Evolutionary conservation across 1,140 invertebrate species (phyloP), one percentile per base, ranked within the genome.

Genomic region (Lysiphlebus fabarum): DNA sequence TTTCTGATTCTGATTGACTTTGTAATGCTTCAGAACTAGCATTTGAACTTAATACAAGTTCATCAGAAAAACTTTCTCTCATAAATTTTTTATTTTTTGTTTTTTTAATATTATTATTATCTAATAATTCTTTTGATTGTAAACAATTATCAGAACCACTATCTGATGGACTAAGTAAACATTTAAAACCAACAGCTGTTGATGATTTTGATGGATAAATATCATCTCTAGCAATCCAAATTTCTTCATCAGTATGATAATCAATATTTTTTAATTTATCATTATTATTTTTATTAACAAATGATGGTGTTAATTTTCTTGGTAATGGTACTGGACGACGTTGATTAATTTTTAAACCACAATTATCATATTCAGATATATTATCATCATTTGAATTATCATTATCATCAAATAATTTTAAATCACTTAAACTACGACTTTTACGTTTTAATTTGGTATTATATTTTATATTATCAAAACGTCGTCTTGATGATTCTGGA

Each of bases 71-170:
- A 54, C 68, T 74, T 26, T 68, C 59, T 14, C 58, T 69, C 0
- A 50, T 58, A 8, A 36, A 55, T 4, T 10, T n/a, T 40, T 45
- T n/a, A 37, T 53, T 56, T n/a, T 49, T 11, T 2, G 37, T 48
- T n/a, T 53, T 64, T 56, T 48, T 37, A 43, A 45, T 6, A 12
- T 45, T 26, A 53, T 33, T 57, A 12, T 38, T 49, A 12, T 51
- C 42, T 12, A 64, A 42, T 11, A 63, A 14, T 36, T 64, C 63
- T 37, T 64, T 64, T n/a, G 63, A 72, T 44, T 75, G 73, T 7
- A 75, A 56, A 62, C 65, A 75, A 48, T 75, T 71, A 42, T 75
- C 73, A 5, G 71, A 73, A 7, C 73, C 73, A 50, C 70, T 72
- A 42, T 75, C 73, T 0, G 73, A 73, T 1, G 73, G 69, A 43